These are phyloP conservation scores for Lepas anatifera DNA, from an alignment of 2,888 invertebrate genomes.

Conservation along the genomic window DNA sequence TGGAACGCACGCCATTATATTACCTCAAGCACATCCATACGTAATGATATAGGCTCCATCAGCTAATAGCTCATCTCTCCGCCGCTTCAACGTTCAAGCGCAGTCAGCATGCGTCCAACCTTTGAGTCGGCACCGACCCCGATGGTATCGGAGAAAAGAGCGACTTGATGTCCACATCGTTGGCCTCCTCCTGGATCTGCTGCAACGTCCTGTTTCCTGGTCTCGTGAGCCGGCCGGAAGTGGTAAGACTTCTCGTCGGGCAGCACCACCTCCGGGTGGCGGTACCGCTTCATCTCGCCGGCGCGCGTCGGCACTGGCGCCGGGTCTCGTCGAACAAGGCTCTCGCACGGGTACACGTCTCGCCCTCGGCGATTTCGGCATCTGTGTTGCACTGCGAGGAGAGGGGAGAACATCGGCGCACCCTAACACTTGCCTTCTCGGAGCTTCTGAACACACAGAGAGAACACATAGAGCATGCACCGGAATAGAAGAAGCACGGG, in stretches of 20 bases:
- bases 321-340: slow-evolving; percentile 80
- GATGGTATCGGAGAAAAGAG: slow-evolving; percentile 9
- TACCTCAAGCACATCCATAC: too few relatives aligned
- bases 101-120: too few relatives aligned
- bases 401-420: too few relatives aligned
- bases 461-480: too few relatives aligned
- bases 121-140: background rate
- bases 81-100: too few relatives aligned
- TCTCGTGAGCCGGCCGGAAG: slow-evolving; percentile 43
- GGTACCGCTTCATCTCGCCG: slow-evolving; percentile 65
- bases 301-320: slow-evolving; percentile 57
- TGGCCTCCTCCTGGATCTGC: slow-evolving; percentile 14
- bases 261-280: slow-evolving; percentile 59
- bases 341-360: slow-evolving; percentile 87
- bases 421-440: too few relatives aligned
- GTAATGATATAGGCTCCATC: too few relatives aligned
- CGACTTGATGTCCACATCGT: background rate
- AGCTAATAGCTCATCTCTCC: too few relatives aligned
- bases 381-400: slow-evolving; percentile 61
- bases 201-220: slow-evolving; percentile 7
- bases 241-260: slow-evolving; percentile 85
- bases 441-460: too few relatives aligned
- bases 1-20: too few relatives aligned
- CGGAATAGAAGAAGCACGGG: too few relatives aligned
- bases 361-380: slow-evolving; percentile 84